These are phyloP conservation scores for Chauna torquata DNA, from an alignment of 2,113 vertebrate species.

Conservation along the genomic window DNA sequence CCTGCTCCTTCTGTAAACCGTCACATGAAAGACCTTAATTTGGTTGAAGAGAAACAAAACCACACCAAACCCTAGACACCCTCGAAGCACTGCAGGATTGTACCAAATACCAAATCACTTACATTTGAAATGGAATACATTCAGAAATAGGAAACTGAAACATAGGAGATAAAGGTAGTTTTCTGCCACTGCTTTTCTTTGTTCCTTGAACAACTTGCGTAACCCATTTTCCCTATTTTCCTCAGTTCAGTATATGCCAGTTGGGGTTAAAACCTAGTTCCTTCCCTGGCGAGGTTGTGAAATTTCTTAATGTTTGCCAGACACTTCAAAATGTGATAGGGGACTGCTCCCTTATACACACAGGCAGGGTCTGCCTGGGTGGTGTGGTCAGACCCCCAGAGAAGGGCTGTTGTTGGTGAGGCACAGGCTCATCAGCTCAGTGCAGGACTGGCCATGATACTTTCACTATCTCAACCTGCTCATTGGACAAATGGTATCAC, in stretches of 20 bases:
- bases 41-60: not conserved
- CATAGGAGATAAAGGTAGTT: not conserved
- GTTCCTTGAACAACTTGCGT: not conserved
- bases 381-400: not conserved
- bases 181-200: not conserved
- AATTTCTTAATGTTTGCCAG: not conserved
- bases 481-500: not conserved
- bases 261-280: not conserved
- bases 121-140: accelerated
- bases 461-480: not conserved
- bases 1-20: not conserved
- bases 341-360: not conserved
- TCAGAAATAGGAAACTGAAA: not conserved
- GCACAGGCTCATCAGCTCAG: not conserved
- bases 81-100: not conserved
- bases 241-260: not conserved
- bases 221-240: accelerated
- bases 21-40: not conserved
- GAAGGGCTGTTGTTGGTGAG: not conserved
- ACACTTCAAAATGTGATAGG: not conserved
- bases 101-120: not conserved
- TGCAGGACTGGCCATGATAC: not conserved
- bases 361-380: accelerated
- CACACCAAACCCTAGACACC: not conserved
- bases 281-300: not conserved